Percentiles rank a stretch among this genome's conserved stretches.
phyloP scores from a whole-genome alignment of 2,888 invertebrate species.

The Ennomos fuscantarius region DNA sequence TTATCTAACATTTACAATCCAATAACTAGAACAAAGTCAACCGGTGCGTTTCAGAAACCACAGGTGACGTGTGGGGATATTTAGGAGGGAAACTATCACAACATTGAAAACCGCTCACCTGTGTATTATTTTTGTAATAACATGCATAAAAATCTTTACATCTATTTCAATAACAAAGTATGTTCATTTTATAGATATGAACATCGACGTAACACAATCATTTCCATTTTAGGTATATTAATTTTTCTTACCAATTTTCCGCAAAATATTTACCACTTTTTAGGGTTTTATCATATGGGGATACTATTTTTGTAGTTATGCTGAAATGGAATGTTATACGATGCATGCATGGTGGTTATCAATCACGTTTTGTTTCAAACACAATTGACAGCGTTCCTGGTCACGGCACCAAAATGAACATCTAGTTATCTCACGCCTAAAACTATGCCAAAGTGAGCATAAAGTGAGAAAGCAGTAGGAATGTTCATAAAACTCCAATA shows the following conservation, averaged over 20 bases:
- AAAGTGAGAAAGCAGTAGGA: too few species aligned
- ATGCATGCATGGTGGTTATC: constrained; percentile 62
- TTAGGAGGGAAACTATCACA: too few species aligned
- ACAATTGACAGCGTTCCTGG: background rate
- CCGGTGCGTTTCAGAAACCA: too few species aligned
- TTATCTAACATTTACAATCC: too few species aligned
- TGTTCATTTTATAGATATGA: background rate
- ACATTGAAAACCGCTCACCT: too few species aligned
- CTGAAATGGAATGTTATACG: constrained; percentile 64
- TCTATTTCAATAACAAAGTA: background rate
- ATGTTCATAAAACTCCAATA: too few species aligned
- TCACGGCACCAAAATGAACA: background rate
- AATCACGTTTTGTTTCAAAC: background rate
- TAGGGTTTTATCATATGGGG: constrained; percentile 57
- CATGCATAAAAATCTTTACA: background rate
- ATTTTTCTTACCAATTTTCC: constrained; percentile 31
- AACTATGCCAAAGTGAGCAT: too few species aligned
- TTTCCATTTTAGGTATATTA: constrained; percentile 7
- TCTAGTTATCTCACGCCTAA: background rate
- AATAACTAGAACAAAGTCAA: too few species aligned
- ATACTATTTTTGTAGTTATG: constrained; percentile 48
- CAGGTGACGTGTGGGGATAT: too few species aligned
- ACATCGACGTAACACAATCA: constrained; percentile 2
- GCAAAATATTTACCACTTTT: constrained; percentile 47
- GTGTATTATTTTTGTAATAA: too few species aligned